Base-by-base conservation (phyloP, 2,113 vertebrate genomes). In the Myrmecophaga tridactyla region DNA sequence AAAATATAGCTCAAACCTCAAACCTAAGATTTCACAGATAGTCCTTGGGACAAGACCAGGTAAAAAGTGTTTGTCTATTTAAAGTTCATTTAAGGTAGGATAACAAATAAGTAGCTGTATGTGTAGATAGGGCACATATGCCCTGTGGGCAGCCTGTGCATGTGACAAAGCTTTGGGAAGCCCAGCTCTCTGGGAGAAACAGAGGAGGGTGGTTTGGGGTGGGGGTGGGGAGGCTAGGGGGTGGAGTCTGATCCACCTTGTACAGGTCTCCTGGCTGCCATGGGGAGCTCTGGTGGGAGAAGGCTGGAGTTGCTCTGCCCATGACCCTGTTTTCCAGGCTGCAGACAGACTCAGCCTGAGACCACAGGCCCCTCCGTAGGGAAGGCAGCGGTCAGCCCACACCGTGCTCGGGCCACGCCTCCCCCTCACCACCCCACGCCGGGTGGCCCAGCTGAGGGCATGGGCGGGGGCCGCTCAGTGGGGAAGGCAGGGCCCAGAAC, bases 51-150 rank as follows among this genome's bases (percentile, higher is more conserved):
- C 34, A 17, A 95, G 29, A 23, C 65, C 78, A 86, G 72, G n/a
- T 78, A 62, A 69, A 72, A 34, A 29, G 2, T 53, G 1, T 77
- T 58, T 36, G 34, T 83, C 51, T 81, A 31, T 63, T 87, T 94
- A 63, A 89, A 73, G 39, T 62, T 82, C 29, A 29, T 60, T 60
- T 58, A 86, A 83, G 69, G 25, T 51, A 91, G 94, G 82, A 39
- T 18, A 21, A 51, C 73, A 27, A 63, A 6, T 21, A 76, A 48
- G 14, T 75, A 56, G 15, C 91, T 84, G 23, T 76, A 3, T 4
- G 1, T 69, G 11, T 67, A 21, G 75, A 78, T 10, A 92, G 76
- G 63, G 34, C 63, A 53, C 51, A 84, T 23, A 69, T 46, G 39
- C 0, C 23, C n/a, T n/a, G 58, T 39, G 43, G 39, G 51, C 27